Base-by-base conservation (phyloP, 2,888 invertebrate genomes). In the Eupithecia dodoneata region DNA sequence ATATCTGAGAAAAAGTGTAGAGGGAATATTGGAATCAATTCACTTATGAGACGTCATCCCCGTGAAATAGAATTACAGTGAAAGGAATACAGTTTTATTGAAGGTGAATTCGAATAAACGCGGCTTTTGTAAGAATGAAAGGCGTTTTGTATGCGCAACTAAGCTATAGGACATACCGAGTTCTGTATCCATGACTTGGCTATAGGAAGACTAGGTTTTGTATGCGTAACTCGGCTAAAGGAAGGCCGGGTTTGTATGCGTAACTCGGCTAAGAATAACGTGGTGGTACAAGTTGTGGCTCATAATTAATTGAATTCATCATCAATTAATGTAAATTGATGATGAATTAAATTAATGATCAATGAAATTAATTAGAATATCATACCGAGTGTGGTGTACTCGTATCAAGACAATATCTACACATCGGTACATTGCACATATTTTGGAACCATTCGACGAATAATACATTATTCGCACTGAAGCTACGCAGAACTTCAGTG, bases 21-120 rank as follows among this genome's bases (percentile, higher is more conserved):
- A 89, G 86, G 88, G 91, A 91, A 92, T 92, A 93, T 91, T 91
- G 92, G 87, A 92, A 92, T 91, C 91, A 91, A 92, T 90, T 91
- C 90, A 86, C 86, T 86, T 87, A 84, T 87, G 86, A 87, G 87
- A 87, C 88, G 87, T 89, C 88, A 88, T 90, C 85, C 86, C 85
- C 81, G 83, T 81, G 83, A 87, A 91, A 90, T 89, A 84, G 83
- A 87, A 89, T 89, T 87, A 88, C 85, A 81, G 77, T 83, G 83
- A 83, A 83, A 83, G 78, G 84, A 75, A 79, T 77, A 79, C 79
- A 79, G 77, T 76, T 74, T 74, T 74, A 76, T 73, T 76, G 66
- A 70, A 72, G 55, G 71, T 42, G 73, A 73, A 77, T 76, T 79
- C 52, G 72, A 78, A 77, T 80, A 72, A 76, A 79, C 76, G 67